phyloP scores from a whole-genome alignment of 2,797 vertebrate genomes.

The Poeciliopsis presidionis region DNA sequence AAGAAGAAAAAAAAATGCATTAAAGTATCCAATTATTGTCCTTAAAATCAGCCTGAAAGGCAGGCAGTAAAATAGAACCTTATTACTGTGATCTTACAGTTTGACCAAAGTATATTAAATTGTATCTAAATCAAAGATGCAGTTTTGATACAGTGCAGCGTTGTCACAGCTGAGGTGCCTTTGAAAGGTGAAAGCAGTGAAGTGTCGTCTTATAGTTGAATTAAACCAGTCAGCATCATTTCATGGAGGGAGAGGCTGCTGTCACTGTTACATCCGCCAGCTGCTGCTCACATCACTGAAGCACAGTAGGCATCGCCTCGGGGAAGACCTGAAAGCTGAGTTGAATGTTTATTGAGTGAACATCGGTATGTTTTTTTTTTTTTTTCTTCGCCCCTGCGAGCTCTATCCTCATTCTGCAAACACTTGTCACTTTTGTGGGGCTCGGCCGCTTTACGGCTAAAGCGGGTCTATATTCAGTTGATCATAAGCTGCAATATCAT shows the following conservation, averaged over 20 bases:
- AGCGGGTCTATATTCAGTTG: slow-evolving; percentile 33
- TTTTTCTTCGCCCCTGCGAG: neutral
- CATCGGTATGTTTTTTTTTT: neutral
- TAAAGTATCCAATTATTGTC: neutral
- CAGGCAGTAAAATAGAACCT: neutral
- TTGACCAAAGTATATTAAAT: neutral
- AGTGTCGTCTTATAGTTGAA: slow-evolving; percentile 22
- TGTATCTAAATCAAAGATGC: neutral
- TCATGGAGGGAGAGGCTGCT: slow-evolving; percentile 35
- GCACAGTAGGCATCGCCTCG: slow-evolving; percentile 13
- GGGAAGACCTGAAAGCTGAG: slow-evolving; percentile 39
- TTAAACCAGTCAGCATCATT: slow-evolving; percentile 23
- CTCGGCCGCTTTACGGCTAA: slow-evolving; percentile 1
- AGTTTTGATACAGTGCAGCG: slow-evolving; percentile 11
- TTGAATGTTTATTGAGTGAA: slow-evolving; percentile 39
- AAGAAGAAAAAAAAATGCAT: neutral
- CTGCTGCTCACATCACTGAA: slow-evolving; percentile 20
- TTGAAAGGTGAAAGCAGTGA: slow-evolving; percentile 21
- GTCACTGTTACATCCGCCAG: slow-evolving; percentile 26
- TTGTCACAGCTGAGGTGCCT: slow-evolving; percentile 13
- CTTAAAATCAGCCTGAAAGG: neutral
- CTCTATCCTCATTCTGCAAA: slow-evolving; percentile 26
- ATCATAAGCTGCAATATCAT: slow-evolving; percentile 56
- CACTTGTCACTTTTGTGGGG: slow-evolving; percentile 33
- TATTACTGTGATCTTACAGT: neutral